Evolutionary conservation across 23 tunicate genomes (phyloP), one percentile per base, ranked within the genome.

Genomic region (Ascidia mentula): DNA sequence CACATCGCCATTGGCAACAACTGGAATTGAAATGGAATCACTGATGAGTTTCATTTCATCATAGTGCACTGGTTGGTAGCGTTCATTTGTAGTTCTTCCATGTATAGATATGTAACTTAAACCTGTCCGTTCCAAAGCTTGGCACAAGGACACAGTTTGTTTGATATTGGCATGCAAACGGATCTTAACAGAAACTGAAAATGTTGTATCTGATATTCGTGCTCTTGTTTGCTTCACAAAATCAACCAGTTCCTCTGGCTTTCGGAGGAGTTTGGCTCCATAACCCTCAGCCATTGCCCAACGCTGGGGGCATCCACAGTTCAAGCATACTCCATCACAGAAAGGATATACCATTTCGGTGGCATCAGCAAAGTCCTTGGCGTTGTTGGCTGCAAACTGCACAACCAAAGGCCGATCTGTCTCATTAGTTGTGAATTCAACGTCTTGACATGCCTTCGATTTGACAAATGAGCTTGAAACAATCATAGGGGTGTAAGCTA

Each of bases 231-330:
- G 33, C 40, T 69, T 77, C 17, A 92, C 74, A 69, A 79, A 76
- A 69, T 88, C 92, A 38, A 40, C 39, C 0, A 92, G 65, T 4
- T 40, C 32, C 73, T 86, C 97, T 18, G 97, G 97, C 3, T 73
- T 72, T 77, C 74, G n/a, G n/a, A 91, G 40, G 45, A 91, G 77
- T 60, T 86, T 82, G 0, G 97, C 97, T 6, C 99, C 99, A 78
- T 86, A 95, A 46, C 95, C 95, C 46, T 85, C 92, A 0, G 90
- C 92, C 91, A 90, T 95, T 31, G 95, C 91, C 99, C 99, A 95
- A 0, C 96, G 78, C 42, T 95, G 99, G 1, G 99, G 99, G 72
- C 99, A 95, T 0, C 99, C 99, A 61, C 92, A 89, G 80, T 95
- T 95, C 22, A 95, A 72, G 60, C 85, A 91, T 26, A 95, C 95